Base-by-base conservation (phyloP, 2,888 invertebrate species). In the Gymnosoma rotundatum region DNA sequence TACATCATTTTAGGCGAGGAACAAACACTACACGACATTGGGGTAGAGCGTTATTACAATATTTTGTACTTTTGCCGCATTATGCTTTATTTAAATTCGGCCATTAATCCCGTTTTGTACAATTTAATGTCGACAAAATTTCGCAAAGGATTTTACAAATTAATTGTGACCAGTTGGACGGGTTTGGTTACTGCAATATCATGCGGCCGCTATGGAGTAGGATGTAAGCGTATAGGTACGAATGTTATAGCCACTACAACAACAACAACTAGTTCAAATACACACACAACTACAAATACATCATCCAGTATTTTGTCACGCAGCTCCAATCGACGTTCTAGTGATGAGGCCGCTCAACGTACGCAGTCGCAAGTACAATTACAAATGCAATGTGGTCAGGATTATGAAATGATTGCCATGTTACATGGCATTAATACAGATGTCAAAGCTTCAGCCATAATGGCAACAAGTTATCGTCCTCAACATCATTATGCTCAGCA, bases 51-150 rank as follows among this genome's bases (percentile, higher is more conserved):
- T 78, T 97, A 96, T 93, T 96, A 97, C 90, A 96, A 95, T 89
- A 93, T 98, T 66, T 92, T 98, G 45, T 97, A 96, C 91, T 96
- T 97, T 90, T 96, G 96, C 85, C 94, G 98, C 86, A 95, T 97
- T 66, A 96, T 98, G 96, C 93, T 97, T 72, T 98, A 97, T 89
- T 93, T 97, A 84, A 98, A 98, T 92, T 97, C 97, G 5, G 97
- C 97, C 54, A 94, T 97, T 87, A 98, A 98, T 92, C 98, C 98
- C 0, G 96, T 98, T 87, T 93, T 98, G n/a, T 98, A 98, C 91
- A 98, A 97, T 91, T 93, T 98, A 86, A 97, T 98, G 96, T 97
- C 97, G 56, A 96, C 97, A 3, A 97, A 97, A 92, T 98, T 98
- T 90, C 94, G 98, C 3, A 94, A 95, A 76, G 97, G 96, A 0